Conservation (phyloP, 2,113 vertebrate species). For the Tenrec ecaudatus region DNA sequence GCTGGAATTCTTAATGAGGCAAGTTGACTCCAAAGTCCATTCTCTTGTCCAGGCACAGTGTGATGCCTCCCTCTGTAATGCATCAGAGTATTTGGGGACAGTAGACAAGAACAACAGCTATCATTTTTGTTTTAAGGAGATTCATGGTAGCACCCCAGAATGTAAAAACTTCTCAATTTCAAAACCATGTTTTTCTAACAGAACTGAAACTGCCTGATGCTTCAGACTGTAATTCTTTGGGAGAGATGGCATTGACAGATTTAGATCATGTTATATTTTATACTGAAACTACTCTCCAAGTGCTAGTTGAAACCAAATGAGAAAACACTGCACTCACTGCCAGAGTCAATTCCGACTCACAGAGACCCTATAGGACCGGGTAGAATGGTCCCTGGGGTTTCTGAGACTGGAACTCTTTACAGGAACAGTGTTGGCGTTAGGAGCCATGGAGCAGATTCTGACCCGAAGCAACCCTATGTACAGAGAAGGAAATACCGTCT, state of each 20-base stretch:
- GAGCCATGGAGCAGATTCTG: too few species aligned
- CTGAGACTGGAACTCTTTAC: too few species aligned
- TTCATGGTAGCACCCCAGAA: neutral
- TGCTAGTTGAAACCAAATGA: conserved; percentile 17
- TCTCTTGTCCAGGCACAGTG: neutral
- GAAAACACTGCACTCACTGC: neutral
- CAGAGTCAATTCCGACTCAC: too few species aligned
- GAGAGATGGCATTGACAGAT: neutral
- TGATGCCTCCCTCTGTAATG: neutral
- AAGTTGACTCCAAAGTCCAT: conserved; percentile 7
- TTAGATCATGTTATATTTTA: neutral
- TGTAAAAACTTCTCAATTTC: neutral
- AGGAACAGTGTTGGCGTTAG: too few species aligned
- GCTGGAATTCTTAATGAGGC: neutral
- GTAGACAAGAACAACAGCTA: neutral
- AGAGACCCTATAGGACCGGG: too few species aligned
- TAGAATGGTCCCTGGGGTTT: too few species aligned
- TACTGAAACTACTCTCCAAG: neutral
- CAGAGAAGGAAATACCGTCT: too few species aligned
- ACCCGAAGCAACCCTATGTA: too few species aligned
- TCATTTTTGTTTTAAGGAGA: neutral
- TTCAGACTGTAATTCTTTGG: neutral
- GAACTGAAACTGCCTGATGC: neutral
- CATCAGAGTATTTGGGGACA: neutral
- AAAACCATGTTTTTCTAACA: conserved; percentile 17